Evolutionary conservation across 2,888 invertebrate genomes (phyloP).

Genomic region (Drosophila anomelani): DNA sequence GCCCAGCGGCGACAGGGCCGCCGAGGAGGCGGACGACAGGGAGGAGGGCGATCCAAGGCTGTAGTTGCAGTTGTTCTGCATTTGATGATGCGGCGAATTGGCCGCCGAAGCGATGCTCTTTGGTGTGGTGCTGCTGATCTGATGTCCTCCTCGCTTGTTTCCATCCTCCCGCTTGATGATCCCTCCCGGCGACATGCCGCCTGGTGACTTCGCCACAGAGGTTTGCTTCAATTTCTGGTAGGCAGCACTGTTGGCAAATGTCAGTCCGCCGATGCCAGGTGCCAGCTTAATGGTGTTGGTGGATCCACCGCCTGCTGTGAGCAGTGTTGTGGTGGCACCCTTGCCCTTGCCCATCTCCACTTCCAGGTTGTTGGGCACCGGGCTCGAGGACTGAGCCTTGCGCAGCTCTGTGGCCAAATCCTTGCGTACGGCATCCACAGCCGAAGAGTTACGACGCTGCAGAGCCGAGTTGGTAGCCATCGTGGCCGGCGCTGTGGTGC

Average conservation of each 20-base stretch:
- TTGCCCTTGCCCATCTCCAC: constrained; percentile 39
- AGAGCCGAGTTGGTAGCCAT: constrained; percentile 77
- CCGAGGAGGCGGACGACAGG: constrained; percentile 38
- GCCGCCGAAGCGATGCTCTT: constrained; percentile 82
- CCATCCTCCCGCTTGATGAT: constrained; percentile 77
- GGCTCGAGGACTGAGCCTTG: constrained; percentile 55
- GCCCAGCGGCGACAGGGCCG: constrained; percentile 53
- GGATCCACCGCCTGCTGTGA: constrained; percentile 48
- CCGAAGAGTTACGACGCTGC: constrained; percentile 77
- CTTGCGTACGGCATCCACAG: constrained; percentile 87
- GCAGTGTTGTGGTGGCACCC: constrained; percentile 49
- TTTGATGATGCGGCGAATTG: constrained; percentile 74
- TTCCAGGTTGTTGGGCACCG: constrained; percentile 33
- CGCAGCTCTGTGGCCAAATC: constrained; percentile 87
- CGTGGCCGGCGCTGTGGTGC: constrained; percentile 71
- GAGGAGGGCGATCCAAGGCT: constrained; percentile 67
- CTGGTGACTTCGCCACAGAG: constrained; percentile 68
- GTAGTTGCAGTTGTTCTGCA: constrained; percentile 51
- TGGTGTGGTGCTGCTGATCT: constrained; percentile 70
- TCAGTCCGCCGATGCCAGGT: constrained; percentile 84
- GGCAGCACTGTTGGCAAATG: constrained; percentile 84
- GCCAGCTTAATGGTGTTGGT: constrained; percentile 84
- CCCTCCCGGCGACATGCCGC: constrained; percentile 62
- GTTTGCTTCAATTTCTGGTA: constrained; percentile 84
- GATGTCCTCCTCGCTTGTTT: constrained; percentile 78